phyloP scores from a whole-genome alignment of 2,113 vertebrate genomes.

The Psittacus erithacus region DNA sequence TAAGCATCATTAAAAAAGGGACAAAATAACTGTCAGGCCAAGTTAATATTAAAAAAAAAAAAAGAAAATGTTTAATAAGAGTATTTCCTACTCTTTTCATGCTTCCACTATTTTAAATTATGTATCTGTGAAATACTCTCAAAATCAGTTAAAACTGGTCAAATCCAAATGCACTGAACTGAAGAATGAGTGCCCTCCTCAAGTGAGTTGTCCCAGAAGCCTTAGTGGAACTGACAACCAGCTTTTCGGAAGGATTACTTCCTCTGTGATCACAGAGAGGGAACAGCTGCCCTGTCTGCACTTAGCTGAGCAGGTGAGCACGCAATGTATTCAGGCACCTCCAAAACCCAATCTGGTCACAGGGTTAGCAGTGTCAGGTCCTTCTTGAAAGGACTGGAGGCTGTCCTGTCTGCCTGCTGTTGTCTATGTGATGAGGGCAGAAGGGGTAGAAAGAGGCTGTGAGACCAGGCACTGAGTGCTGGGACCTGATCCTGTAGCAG shows the following conservation, averaged over 20 bases:
- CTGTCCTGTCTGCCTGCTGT: constrained; percentile 27
- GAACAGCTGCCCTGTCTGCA: background rate
- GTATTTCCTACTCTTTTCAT: background rate
- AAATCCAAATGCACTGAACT: background rate
- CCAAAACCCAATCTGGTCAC: background rate
- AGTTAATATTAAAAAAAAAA: background rate
- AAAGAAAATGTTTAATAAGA: background rate
- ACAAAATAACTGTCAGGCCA: background rate
- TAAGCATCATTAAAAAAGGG: background rate
- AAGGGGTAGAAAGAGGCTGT: background rate
- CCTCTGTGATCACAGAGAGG: background rate
- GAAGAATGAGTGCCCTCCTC: background rate
- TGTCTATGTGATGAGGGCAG: background rate
- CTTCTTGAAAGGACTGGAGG: background rate
- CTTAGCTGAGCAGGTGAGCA: constrained; percentile 24
- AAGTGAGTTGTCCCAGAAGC: background rate
- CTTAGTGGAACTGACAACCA: constrained; percentile 5
- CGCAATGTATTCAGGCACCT: background rate
- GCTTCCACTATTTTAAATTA: background rate
- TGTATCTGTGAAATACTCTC: background rate
- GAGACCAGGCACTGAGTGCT: background rate
- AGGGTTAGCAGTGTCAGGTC: background rate
- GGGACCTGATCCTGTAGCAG: background rate
- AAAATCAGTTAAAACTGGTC: background rate
- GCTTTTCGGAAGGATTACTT: constrained; percentile 33